phyloP scores from a whole-genome alignment of 64 coral and sea anemone genomes.

The Trachythela sp. region DNA sequence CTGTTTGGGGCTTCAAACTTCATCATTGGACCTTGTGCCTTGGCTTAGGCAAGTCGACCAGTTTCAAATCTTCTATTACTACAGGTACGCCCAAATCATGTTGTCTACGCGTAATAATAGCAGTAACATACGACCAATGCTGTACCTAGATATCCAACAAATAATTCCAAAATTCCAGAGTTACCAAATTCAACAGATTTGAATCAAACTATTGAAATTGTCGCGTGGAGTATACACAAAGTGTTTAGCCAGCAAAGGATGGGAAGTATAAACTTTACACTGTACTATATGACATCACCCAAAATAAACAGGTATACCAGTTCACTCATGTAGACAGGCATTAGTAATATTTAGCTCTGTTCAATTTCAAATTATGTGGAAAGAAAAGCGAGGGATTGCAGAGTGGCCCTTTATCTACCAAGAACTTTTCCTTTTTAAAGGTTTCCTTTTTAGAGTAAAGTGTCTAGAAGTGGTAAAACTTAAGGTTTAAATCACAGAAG shows the following conservation, averaged over 20 bases:
- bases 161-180: not conserved
- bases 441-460: too few species aligned
- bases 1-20: not conserved
- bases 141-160: not conserved
- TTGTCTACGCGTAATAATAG: not conserved
- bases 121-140: not conserved
- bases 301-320: conserved; percentile 12
- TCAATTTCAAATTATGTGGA: not conserved
- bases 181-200: not conserved
- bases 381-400: too few species aligned
- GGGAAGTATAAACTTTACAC: not conserved
- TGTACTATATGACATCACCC: not conserved
- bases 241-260: not conserved
- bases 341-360: not conserved
- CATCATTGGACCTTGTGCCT: not conserved
- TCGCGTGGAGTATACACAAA: not conserved
- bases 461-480: too few species aligned
- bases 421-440: too few species aligned
- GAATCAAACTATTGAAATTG: not conserved
- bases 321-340: not conserved
- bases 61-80: not conserved
- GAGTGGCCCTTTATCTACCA: too few species aligned
- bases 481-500: too few species aligned
- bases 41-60: not conserved
- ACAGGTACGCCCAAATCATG: not conserved